phyloP scores from a whole-genome alignment of 2,113 vertebrate genomes.

The Dasypus novemcinctus region DNA sequence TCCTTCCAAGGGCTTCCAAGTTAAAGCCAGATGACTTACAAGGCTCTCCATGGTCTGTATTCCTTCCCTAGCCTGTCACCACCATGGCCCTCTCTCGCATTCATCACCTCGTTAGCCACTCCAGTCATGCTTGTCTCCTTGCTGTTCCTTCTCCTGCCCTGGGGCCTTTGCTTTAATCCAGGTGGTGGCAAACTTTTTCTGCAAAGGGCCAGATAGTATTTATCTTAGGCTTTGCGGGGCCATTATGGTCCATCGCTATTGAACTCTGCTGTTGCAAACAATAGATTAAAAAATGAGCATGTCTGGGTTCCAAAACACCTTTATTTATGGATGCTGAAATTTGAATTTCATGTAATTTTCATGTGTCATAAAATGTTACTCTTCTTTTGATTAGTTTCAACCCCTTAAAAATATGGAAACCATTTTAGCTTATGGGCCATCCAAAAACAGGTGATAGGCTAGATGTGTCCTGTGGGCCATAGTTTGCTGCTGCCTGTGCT shows the following conservation, averaged over 20 bases:
- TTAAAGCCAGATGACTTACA: not conserved
- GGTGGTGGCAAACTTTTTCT: not conserved
- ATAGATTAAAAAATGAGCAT: not conserved
- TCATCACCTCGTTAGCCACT: too few relatives aligned
- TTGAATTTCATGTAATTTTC: not conserved
- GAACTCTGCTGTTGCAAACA: accelerated
- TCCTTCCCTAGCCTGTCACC: not conserved
- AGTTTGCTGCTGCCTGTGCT: not conserved
- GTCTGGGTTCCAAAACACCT: not conserved
- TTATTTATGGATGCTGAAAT: not conserved
- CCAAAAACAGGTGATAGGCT: not conserved
- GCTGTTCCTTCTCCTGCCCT: not conserved
- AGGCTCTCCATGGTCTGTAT: accelerated
- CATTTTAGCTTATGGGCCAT: not conserved
- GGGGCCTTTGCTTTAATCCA: not conserved
- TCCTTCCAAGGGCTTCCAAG: not conserved
- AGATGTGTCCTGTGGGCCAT: accelerated
- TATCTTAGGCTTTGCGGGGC: not conserved
- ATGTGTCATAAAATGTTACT: not conserved
- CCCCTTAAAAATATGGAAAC: not conserved
- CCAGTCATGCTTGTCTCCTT: not conserved
- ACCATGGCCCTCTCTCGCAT: too few relatives aligned
- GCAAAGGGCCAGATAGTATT: not conserved
- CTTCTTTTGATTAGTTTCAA: not conserved
- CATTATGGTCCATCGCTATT: not conserved